phyloP scores from a whole-genome alignment of 2,797 vertebrate species.

The Protonibea diacanthus region DNA sequence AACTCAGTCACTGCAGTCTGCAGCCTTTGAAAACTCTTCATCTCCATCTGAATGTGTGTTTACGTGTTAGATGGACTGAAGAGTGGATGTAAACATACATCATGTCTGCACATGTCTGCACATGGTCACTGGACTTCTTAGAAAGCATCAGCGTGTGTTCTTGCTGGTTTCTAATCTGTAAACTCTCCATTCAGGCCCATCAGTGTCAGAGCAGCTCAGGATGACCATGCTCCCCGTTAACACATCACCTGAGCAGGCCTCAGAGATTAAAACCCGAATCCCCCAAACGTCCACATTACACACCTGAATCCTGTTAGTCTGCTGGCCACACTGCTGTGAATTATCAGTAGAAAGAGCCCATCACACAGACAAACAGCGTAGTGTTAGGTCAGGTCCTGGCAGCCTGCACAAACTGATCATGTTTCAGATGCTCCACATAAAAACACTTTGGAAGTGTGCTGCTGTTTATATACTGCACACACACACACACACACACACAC shows the following conservation, averaged over 20 bases:
- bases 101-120: not conserved
- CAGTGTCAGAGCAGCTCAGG: constrained; percentile 37
- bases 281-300: constrained; percentile 42
- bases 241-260: constrained; percentile 31
- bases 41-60: not conserved
- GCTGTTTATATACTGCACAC: too few species aligned
- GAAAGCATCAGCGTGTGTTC: not conserved
- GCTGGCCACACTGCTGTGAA: constrained; percentile 6
- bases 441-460: too few species aligned
- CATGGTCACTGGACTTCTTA: not conserved
- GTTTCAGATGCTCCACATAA: too few species aligned
- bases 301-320: constrained; percentile 41
- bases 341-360: too few species aligned
- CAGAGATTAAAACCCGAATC: constrained; percentile 48
- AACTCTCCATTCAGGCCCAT: constrained; percentile 1
- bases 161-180: not conserved
- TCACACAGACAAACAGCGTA: not conserved
- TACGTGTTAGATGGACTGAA: not conserved
- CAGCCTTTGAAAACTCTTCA: not conserved
- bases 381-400: not conserved
- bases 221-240: constrained; percentile 41
- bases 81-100: not conserved
- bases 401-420: too few species aligned
- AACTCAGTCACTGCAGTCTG: not conserved
- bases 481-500: too few species aligned